phyloP scores from a whole-genome alignment of 2,888 invertebrate genomes.

The Hirtodrosophila trivittata region DNA sequence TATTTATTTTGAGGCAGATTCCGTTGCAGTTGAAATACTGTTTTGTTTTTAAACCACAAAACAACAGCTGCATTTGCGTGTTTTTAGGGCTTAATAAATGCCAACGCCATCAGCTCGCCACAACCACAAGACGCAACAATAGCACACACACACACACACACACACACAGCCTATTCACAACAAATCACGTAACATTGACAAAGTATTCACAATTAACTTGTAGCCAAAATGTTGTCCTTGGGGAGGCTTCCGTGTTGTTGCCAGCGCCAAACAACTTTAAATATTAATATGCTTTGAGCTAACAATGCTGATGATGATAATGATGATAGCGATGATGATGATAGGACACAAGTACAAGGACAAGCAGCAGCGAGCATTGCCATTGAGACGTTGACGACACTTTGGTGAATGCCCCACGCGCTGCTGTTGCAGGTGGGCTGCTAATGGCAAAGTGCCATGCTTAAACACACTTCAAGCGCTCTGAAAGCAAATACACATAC shows the following conservation, averaged over 20 bases:
- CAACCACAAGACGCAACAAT: constrained; percentile 45
- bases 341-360: constrained; percentile 30
- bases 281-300: constrained; percentile 72
- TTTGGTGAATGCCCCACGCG: constrained; percentile 48
- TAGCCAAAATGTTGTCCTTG: constrained; percentile 73
- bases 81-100: constrained; percentile 47
- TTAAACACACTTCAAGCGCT: constrained; percentile 72
- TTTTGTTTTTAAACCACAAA: constrained; percentile 32
- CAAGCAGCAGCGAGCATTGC: constrained; percentile 44
- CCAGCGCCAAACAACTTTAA: constrained; percentile 65
- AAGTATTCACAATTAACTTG: constrained; percentile 71
- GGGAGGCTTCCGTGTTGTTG: constrained; percentile 24
- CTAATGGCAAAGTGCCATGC: constrained; percentile 72
- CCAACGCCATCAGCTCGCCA: constrained; percentile 41
- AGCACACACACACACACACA: constrained; percentile 24
- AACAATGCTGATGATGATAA: constrained; percentile 32
- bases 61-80: constrained; percentile 42
- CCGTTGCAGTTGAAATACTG: not conserved
- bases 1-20: not conserved
- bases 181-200: constrained; percentile 62
- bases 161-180: constrained; percentile 57
- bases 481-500: constrained; percentile 54
- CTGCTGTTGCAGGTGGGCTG: constrained; percentile 33
- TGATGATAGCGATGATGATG: constrained; percentile 42
- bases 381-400: constrained; percentile 71